phyloP scores from a whole-genome alignment of 2,113 vertebrate genomes.

The Dromas ardeola region DNA sequence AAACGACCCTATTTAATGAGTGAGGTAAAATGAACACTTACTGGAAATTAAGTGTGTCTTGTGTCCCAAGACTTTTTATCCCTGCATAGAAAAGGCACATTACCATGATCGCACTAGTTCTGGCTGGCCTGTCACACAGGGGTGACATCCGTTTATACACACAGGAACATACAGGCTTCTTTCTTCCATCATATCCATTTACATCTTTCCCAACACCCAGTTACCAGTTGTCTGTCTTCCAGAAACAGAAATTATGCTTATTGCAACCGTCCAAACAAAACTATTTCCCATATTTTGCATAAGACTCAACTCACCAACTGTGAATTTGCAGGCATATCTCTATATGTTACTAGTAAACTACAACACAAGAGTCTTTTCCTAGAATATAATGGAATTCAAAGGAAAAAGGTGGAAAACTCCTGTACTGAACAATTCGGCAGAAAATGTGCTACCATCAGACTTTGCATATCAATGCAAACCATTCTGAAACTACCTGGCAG shows the following conservation, averaged over 20 bases:
- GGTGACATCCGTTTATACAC: not conserved
- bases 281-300: not conserved
- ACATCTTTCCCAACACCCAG: not conserved
- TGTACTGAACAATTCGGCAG: not conserved
- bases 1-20: not conserved
- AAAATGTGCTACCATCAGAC: not conserved
- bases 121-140: not conserved
- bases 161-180: not conserved
- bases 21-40: not conserved
- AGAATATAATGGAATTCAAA: not conserved
- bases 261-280: not conserved
- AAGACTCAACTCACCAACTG: not conserved
- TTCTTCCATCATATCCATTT: not conserved
- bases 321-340: not conserved
- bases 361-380: not conserved
- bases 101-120: accelerated
- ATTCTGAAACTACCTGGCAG: not conserved
- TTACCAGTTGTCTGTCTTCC: not conserved
- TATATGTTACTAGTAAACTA: not conserved
- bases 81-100: not conserved
- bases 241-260: not conserved
- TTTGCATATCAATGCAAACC: not conserved
- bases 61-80: not conserved
- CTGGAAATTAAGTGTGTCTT: not conserved
- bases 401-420: not conserved